Evolutionary conservation across 1,140 invertebrate species (phyloP).

Genomic region (Macrobrachium rosenbergii): DNA sequence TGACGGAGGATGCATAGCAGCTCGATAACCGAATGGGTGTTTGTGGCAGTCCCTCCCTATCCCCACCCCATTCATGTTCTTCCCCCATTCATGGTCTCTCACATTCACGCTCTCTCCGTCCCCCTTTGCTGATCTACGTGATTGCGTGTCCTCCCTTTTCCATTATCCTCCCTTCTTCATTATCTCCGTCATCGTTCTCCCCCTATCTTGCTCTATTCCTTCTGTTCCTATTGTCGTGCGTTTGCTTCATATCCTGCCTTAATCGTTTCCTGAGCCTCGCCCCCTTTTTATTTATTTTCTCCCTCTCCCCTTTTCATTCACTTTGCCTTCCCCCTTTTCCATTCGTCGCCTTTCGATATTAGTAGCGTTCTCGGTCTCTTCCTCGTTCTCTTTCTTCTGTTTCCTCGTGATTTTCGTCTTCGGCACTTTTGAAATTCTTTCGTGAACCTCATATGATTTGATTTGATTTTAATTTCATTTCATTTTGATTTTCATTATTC

Average conservation of each 20-base stretch:
- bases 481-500: background rate
- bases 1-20: too few relatives aligned
- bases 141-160: background rate
- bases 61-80: too few relatives aligned
- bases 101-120: background rate
- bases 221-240: background rate
- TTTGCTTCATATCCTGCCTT: background rate
- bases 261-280: background rate
- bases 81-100: background rate
- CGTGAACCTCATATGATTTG: background rate
- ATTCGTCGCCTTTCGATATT: background rate
- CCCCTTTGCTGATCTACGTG: background rate
- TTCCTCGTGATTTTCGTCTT: background rate
- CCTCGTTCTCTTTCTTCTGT: slow-evolving; percentile 7
- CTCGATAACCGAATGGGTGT: too few relatives aligned
- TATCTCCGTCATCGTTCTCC: background rate
- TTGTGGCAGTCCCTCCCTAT: too few relatives aligned
- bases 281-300: background rate
- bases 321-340: background rate
- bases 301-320: background rate
- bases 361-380: background rate
- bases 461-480: background rate
- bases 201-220: background rate
- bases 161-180: background rate
- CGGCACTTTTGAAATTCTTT: background rate